Evolutionary conservation across 2,797 vertebrate species (phyloP), one percentile per base, ranked within the genome.

Genomic region (Diplodus sargus): DNA sequence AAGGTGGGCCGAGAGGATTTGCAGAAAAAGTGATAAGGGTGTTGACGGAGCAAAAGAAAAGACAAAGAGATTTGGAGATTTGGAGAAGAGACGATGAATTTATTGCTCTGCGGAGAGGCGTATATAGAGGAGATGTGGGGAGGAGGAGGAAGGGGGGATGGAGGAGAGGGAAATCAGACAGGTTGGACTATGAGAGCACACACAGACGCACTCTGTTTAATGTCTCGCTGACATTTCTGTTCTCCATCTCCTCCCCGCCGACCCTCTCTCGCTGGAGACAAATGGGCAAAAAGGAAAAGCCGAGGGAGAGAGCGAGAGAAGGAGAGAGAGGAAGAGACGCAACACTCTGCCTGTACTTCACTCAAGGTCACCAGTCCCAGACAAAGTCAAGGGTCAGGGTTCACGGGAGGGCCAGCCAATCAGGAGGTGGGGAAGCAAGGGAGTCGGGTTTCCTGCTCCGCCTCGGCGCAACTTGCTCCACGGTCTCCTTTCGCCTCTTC

Each of bases 331-430:
- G 79, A 90, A 78, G 79, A 90, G 88, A 79, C 39, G 67, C 84
- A 85, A 85, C 52, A 45, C 87, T 85, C 86, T 71, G 90, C 83
- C 89, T 89, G 91, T 90, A 91, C 91, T 92, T 91, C 86, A 85
- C 78, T 88, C 92, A 92, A 95, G 94, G 95, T 95, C 93, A 91
- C 78, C 79, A 88, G 95, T 93, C 92, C 93, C 95, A 97, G 96
- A 95, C 96, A 87, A 95, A 96, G 96, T 97, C 95, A 96, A 78
- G 92, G 97, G 96, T 96, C 94, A 96, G 95, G 95, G 97, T 96
- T 97, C 97, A 97, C 28, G 0, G 70, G 84, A 92, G 94, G 97
- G 97, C 91, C 95, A 95, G 84, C 88, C 92, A 92, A 94, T 94
- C 89, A 87, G 90, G 81, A 84, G 85, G 86, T 73, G 88, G 81